Base-by-base conservation (phyloP, 2,797 vertebrate species). In the Agapornis canus region DNA sequence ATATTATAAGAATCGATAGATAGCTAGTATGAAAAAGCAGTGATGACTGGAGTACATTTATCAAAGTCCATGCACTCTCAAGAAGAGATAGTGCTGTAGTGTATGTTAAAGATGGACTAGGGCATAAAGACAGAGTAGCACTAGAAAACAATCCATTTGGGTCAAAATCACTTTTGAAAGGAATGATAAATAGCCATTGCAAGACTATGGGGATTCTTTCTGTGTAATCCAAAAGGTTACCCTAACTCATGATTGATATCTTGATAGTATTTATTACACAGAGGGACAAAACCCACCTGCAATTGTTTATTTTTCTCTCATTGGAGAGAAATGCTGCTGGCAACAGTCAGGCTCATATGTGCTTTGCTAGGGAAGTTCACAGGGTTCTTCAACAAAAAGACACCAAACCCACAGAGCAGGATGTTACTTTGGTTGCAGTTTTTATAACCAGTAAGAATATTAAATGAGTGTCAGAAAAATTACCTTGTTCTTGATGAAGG, bases 71-170 rank as follows among this genome's bases (percentile, higher is more conserved):
- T 43, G 35, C 59, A 32, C 9, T 21, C 56, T 56, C 37, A 22
- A 77, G 75, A 96, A n/a, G 40, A 83, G 76, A 66, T 31, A 89
- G 61, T 54, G 80, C 73, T 2, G 4, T 16, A 86, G 66, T 37
- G 49, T 86, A 9, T 61, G 87, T 81, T 90, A 90, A 94, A 94
- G 91, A 88, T 49, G 61, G 80, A 60, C 71, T 85, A 70, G 51
- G 61, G 77, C 76, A 87, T 82, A 94, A 94, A 95, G 94, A 94
- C 21, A 92, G 81, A 95, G 61, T 22, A 88, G 79, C 85, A 91
- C 69, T 45, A 81, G 79, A 75, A 85, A 90, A 75, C 79, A 88
- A 88, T 95, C 76, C 42, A 91, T 95, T 88, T 69, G 54, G 65
- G 87, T 91, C 89, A 95, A 95, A 95, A 87, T 87, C 57, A n/a